Percentiles rank a stretch among this genome's conserved stretches.
Conservation (phyloP, 2,113 vertebrate species). For the Anguilla japonica region DNA sequence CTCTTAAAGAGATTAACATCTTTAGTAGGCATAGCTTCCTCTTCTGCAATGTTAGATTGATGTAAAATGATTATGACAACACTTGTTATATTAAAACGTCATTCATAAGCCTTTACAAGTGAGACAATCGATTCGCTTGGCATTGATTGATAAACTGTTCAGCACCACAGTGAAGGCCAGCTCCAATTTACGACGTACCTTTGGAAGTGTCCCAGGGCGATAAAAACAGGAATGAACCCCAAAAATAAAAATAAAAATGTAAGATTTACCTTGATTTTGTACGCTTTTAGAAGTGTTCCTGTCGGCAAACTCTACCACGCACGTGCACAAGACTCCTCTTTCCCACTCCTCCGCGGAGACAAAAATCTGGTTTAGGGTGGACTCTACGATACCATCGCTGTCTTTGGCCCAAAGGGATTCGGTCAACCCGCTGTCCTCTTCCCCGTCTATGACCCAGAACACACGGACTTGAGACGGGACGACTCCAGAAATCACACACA, state of each 20-base stretch:
- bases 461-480: neutral
- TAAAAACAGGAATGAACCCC: no score
- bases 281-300: conserved; percentile 11
- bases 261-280: conserved; percentile 20
- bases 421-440: conserved; percentile 23
- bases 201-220: no score
- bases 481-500: conserved; percentile 24
- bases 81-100: no score
- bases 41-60: no score
- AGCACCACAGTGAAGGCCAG: no score
- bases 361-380: conserved; percentile 27
- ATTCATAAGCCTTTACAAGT: no score
- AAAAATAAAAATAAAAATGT: neutral
- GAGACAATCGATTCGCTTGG: no score
- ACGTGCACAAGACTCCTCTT: conserved; percentile 14
- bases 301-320: conserved; percentile 29
- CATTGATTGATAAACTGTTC: no score
- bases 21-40: no score
- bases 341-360: conserved; percentile 30
- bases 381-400: neutral
- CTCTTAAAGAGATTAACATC: no score
- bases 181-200: no score
- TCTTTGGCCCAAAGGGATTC: neutral
- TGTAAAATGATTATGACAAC: no score
- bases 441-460: conserved; percentile 26